Evolutionary conservation across 1,140 invertebrate genomes (phyloP), one percentile per base, ranked within the genome.

Genomic region (Rhagoletis pomonella): DNA sequence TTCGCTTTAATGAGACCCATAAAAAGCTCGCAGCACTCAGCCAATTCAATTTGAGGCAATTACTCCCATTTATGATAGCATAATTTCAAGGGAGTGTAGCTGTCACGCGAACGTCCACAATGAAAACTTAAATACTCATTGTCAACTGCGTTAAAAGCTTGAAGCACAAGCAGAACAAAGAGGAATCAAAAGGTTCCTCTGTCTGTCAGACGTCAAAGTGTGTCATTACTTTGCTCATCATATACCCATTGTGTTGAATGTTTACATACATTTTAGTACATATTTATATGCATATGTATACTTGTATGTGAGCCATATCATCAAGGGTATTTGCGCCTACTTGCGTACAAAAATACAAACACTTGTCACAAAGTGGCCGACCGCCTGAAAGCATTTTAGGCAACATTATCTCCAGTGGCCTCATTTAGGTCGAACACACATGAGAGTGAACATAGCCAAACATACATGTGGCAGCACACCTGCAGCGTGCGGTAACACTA

Each of bases 301-400:
- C 17, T 42, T 55, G 17, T 19, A 81, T 50, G 7, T 29, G 29
- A 0, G 29, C 29, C 29, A 29, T 29, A 29, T 29, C 29, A 29
- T 29, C 29, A 29, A 29, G 29, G 29, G 29, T 29, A 29, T 29
- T 29, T 29, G 29, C 29, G 6, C 42, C 44, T 81, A 58, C 14
- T 12, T n/a, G n/a, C n/a, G n/a, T 77, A 17, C 42, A 29, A 29
- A 29, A 9, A 9, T 4, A 50, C 73, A 3, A 81, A 81, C 73
- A 81, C 47, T 44, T 55, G 73, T 81, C 73, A 81, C 42, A 58
- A 81, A 81, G 73, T 81, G 47, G 73, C 73, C 73, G 73, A 81
- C 6, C 47, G n/a, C 73, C 73, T 81, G 73, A 81, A 81, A 81
- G 47, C 73, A 81, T 81, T 81, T 81, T 81, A 81, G 73, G 73